Evolutionary conservation across 2,888 invertebrate genomes (phyloP).

Genomic region (Lymantria monacha): DNA sequence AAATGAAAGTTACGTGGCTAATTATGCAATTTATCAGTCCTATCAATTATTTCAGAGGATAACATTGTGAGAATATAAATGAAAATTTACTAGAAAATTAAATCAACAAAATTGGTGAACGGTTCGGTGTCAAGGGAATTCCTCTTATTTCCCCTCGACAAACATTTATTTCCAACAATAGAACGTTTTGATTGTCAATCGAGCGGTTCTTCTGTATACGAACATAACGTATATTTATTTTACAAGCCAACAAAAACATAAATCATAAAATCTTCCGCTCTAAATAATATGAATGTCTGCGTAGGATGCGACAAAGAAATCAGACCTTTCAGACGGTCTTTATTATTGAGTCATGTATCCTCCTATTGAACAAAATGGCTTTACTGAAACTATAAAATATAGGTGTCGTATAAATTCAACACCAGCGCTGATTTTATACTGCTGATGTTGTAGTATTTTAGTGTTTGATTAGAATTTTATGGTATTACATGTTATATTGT

Average conservation of each 20-base stretch:
- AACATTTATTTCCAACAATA: slow-evolving; percentile 13
- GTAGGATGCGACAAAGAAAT: slow-evolving; percentile 35
- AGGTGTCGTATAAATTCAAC: not conserved
- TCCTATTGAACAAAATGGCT: slow-evolving; percentile 39
- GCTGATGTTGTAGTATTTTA: too few species aligned
- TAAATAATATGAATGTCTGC: slow-evolving; percentile 34
- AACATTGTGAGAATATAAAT: too few species aligned
- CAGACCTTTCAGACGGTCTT: slow-evolving; percentile 36
- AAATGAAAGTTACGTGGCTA: too few species aligned
- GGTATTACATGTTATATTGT: too few species aligned
- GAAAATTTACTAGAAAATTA: too few species aligned
- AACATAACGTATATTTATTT: slow-evolving; percentile 28
- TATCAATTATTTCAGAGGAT: too few species aligned
- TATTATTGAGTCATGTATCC: slow-evolving; percentile 28
- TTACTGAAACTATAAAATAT: slow-evolving; percentile 14
- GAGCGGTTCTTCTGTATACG: slow-evolving; percentile 4
- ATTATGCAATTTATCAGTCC: too few species aligned
- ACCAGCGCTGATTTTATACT: too few species aligned
- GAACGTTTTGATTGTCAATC: slow-evolving; percentile 11
- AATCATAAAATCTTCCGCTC: slow-evolving; percentile 41
- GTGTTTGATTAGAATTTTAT: too few species aligned
- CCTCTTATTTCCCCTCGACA: slow-evolving; percentile 1
- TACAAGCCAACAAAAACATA: slow-evolving; percentile 33
- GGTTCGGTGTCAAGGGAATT: not conserved
- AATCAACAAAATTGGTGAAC: too few species aligned